Conservation (phyloP, 2,888 invertebrate genomes). For the Octonoba sinensis region DNA sequence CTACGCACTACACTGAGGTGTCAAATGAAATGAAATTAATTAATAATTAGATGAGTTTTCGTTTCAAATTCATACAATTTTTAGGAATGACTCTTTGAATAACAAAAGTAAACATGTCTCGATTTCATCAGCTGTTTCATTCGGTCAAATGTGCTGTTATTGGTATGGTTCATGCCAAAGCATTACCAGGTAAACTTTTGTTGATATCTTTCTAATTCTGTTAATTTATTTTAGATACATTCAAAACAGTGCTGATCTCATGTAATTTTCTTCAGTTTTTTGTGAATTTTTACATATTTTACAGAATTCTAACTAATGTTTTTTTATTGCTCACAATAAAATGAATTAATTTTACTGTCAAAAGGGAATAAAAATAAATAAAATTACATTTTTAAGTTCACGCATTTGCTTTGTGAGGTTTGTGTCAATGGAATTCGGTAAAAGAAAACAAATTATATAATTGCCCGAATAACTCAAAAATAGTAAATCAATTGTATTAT, state of each 20-base stretch:
- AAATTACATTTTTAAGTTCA: slow-evolving; percentile 39
- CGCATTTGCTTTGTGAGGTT: too few species aligned
- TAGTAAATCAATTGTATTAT: too few species aligned
- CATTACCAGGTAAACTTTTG: slow-evolving; percentile 74
- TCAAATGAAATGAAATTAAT: too few species aligned
- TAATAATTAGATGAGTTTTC: too few species aligned
- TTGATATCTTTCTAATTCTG: neutral
- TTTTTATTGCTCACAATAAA: neutral
- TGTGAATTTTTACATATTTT: too few species aligned
- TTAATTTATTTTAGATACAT: neutral
- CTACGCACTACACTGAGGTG: too few species aligned
- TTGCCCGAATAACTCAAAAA: too few species aligned
- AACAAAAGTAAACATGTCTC: slow-evolving; percentile 8
- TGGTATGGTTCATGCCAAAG: slow-evolving; percentile 81
- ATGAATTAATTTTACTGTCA: neutral
- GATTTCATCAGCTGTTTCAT: slow-evolving; percentile 34
- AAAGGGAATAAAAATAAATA: neutral
- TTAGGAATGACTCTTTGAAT: too few species aligned
- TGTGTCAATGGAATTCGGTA: too few species aligned
- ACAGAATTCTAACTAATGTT: neutral
- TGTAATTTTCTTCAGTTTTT: neutral
- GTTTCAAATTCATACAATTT: too few species aligned
- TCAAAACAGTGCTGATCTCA: neutral
- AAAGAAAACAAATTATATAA: too few species aligned
- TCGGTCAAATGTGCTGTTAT: slow-evolving; percentile 72